Percentiles rank a stretch among this genome's conserved stretches.
Conservation (phyloP, 2,888 invertebrate genomes). For the Serrognathus titanus region DNA sequence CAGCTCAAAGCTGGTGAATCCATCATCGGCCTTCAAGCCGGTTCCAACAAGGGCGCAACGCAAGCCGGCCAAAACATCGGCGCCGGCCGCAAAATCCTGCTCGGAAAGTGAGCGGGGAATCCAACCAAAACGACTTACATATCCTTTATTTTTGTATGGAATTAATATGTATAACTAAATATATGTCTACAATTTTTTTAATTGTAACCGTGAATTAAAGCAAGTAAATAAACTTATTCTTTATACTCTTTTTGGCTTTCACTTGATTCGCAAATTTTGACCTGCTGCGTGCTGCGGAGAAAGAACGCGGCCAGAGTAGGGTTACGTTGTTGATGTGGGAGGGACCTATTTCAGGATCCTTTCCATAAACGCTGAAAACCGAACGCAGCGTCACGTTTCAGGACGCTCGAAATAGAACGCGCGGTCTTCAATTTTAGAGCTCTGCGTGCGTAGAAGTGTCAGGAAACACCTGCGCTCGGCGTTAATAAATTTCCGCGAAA, state of each 20-base stretch:
- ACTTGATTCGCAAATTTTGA: background rate
- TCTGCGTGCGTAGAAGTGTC: too few relatives aligned
- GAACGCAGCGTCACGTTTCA: slow-evolving; percentile 6
- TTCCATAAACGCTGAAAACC: slow-evolving; percentile 10
- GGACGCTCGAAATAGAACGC: background rate
- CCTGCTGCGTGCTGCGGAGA: background rate
- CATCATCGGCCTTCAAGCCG: slow-evolving; percentile 91
- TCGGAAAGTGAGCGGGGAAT: slow-evolving; percentile 67
- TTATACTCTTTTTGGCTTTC: background rate
- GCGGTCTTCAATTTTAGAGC: too few relatives aligned
- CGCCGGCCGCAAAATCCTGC: slow-evolving; percentile 83
- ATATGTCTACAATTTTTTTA: slow-evolving; percentile 7
- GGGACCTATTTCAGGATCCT: slow-evolving; percentile 5
- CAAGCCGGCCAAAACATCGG: slow-evolving; percentile 90
- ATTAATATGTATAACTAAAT: slow-evolving; percentile 4
- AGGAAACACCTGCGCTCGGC: too few relatives aligned
- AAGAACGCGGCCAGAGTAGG: background rate
- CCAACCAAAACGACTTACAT: background rate
- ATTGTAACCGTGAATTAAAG: slow-evolving; percentile 3
- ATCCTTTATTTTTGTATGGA: background rate
- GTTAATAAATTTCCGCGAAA: too few relatives aligned
- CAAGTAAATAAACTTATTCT: slow-evolving; percentile 6
- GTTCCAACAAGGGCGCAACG: slow-evolving; percentile 92
- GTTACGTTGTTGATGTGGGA: background rate
- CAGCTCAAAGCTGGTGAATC: slow-evolving; percentile 84